These are phyloP conservation scores for Drosophila rufa DNA, from an alignment of 1,140 invertebrate genomes.

Conservation along the genomic window DNA sequence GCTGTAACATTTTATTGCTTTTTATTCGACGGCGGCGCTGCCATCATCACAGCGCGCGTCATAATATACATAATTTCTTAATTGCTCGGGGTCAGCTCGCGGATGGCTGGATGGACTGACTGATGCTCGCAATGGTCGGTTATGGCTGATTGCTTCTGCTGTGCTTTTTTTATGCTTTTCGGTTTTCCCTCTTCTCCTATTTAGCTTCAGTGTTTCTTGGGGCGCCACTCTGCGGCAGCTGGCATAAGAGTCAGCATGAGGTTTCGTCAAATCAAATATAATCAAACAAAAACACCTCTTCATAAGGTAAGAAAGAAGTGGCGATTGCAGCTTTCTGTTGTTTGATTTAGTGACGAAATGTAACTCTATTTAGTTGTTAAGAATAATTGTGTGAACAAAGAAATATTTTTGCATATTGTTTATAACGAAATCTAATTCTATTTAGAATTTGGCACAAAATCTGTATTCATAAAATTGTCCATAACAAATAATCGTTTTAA, in stretches of 20 bases:
- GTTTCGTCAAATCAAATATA: slow-evolving; percentile 60
- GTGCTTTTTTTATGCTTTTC: slow-evolving; percentile 14
- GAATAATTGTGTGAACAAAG: too few species aligned
- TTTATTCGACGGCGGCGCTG: slow-evolving; percentile 50
- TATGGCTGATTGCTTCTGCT: slow-evolving; percentile 52
- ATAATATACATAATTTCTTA: slow-evolving; percentile 83
- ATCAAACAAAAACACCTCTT: slow-evolving; percentile 18
- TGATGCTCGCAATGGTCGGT: slow-evolving; percentile 11
- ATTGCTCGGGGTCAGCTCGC: slow-evolving; percentile 74
- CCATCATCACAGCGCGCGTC: slow-evolving; percentile 68
- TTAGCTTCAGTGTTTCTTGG: slow-evolving; percentile 21
- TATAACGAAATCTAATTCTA: too few species aligned
- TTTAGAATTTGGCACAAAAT: too few species aligned
- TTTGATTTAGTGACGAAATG: not conserved
- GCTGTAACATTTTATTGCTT: slow-evolving; percentile 63
- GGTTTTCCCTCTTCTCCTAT: slow-evolving; percentile 3
- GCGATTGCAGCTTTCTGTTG: too few species aligned
- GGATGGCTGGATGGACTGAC: slow-evolving; percentile 19
- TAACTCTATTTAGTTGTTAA: too few species aligned
- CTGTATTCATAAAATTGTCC: too few species aligned
- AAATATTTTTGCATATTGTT: too few species aligned
- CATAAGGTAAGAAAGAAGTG: not conserved
- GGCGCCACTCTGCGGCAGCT: slow-evolving; percentile 41
- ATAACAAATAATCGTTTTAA: too few species aligned
- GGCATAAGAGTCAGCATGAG: slow-evolving; percentile 39